These are phyloP conservation scores for Ophion ventricosus DNA, from an alignment of 2,888 invertebrate species.

Conservation along the genomic window DNA sequence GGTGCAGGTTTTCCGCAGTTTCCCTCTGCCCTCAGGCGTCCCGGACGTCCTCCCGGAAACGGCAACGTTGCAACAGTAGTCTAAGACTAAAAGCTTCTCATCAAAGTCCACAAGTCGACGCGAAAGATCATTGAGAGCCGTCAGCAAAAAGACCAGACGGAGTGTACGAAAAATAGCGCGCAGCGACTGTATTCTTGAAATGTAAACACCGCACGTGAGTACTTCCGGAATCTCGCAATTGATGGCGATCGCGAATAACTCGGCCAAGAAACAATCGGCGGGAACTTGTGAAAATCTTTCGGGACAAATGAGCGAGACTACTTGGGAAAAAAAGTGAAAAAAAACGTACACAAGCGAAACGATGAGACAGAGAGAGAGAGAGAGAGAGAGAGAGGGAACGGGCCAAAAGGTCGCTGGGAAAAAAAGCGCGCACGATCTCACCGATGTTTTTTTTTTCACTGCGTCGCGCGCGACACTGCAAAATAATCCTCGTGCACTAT, in stretches of 20 bases:
- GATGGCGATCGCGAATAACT: neutral
- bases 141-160: neutral
- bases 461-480: conserved; percentile 7
- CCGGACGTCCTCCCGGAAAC: neutral
- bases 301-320: neutral
- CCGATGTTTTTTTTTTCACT: neutral
- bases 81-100: neutral
- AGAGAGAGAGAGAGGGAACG: neutral
- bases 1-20: neutral
- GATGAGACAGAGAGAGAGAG: neutral
- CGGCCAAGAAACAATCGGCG: neutral
- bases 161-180: neutral
- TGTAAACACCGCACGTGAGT: neutral
- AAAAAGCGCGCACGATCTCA: neutral
- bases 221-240: neutral
- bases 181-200: neutral
- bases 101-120: neutral
- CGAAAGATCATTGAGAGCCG: neutral
- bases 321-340: neutral
- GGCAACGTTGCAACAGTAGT: neutral
- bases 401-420: neutral
- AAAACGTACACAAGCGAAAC: neutral
- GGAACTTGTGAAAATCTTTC: neutral
- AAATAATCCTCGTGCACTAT: conserved; percentile 20
- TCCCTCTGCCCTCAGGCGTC: neutral